phyloP scores from a whole-genome alignment of 2,113 vertebrate genomes.

The Daboia siamensis region DNA sequence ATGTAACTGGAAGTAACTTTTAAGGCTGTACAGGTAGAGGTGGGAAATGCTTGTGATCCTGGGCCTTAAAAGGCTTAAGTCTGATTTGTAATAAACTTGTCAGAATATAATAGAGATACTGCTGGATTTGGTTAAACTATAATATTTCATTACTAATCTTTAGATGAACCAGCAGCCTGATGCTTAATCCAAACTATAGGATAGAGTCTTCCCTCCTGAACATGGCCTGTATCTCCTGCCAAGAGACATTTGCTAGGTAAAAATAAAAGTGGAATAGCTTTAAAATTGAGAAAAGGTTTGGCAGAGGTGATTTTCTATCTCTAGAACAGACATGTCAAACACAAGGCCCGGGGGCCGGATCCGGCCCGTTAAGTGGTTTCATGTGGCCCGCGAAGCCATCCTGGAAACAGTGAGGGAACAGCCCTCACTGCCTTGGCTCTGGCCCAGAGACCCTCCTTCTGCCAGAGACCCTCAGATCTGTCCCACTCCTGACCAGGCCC shows the following conservation, averaged over 20 bases:
- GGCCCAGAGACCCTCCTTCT: too few relatives aligned
- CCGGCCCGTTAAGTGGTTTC: too few relatives aligned
- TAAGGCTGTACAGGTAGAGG: background rate
- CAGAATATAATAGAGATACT: background rate
- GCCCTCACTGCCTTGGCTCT: too few relatives aligned
- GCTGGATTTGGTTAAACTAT: background rate
- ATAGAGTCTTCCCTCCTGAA: background rate
- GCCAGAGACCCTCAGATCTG: too few relatives aligned
- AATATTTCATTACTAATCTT: background rate
- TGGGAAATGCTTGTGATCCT: background rate
- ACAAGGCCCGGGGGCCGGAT: too few relatives aligned
- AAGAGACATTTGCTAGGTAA: background rate
- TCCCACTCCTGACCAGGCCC: too few relatives aligned
- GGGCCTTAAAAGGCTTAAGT: background rate
- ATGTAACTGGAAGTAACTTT: background rate
- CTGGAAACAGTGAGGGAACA: too few relatives aligned
- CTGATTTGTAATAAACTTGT: background rate
- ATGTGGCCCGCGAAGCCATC: too few relatives aligned
- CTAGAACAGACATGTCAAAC: too few relatives aligned
- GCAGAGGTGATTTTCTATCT: background rate
- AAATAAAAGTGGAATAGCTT: background rate
- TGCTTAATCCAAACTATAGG: background rate
- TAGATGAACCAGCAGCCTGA: background rate
- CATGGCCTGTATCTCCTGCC: background rate
- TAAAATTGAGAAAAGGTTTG: background rate